Evolutionary conservation across 2,113 vertebrate genomes (phyloP).

Genomic region (Rallus limicola): DNA sequence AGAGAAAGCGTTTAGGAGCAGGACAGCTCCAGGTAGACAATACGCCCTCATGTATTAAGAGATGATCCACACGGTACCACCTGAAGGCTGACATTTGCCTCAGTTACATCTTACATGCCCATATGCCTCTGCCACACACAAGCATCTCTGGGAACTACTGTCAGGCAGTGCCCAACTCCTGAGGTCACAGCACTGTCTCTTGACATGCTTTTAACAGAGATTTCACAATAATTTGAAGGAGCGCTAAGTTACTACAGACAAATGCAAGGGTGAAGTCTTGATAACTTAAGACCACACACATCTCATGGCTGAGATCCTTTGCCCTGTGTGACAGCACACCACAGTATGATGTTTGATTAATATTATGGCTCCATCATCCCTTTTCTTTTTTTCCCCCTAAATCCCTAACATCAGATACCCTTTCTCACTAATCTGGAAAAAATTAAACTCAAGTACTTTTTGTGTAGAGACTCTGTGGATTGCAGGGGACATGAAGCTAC

Average conservation of each 20-base stretch:
- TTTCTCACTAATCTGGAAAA: background rate
- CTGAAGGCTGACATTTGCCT: background rate
- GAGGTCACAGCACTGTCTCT: background rate
- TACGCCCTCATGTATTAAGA: background rate
- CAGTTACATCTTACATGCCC: background rate
- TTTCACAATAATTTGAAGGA: background rate
- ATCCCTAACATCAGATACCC: background rate
- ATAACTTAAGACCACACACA: background rate
- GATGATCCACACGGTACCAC: background rate
- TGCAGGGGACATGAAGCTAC: background rate
- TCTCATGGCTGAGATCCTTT: background rate
- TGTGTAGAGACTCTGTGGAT: background rate
- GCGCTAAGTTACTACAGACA: background rate
- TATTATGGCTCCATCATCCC: background rate
- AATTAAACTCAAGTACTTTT: background rate
- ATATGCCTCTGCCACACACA: rapidly evolving
- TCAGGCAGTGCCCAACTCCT: background rate
- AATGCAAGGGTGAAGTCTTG: background rate
- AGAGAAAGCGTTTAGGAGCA: rapidly evolving
- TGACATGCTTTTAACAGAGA: background rate
- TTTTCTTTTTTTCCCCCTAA: background rate
- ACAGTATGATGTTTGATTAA: background rate
- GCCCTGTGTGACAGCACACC: background rate
- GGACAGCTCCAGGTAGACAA: background rate
- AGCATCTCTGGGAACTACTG: rapidly evolving